Conservation (phyloP, 1,140 invertebrate genomes). For the Zaprionus capensis region DNA sequence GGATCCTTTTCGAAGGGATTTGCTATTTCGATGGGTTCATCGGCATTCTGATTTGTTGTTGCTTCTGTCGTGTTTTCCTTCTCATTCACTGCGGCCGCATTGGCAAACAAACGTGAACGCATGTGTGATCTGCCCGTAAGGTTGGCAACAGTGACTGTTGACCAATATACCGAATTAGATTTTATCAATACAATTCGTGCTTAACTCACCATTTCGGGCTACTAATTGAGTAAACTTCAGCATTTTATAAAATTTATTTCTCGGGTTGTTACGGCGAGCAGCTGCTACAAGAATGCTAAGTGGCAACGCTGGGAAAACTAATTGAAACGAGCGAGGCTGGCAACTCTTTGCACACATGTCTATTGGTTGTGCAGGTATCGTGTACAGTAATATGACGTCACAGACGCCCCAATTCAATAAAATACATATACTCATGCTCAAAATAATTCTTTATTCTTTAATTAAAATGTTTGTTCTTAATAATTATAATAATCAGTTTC, state of each 20-base stretch:
- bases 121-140: slow-evolving; percentile 29
- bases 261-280: slow-evolving; percentile 17
- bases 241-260: slow-evolving; percentile 45
- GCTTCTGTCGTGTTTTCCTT: slow-evolving; percentile 6
- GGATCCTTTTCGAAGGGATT: slow-evolving; percentile 94
- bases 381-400: not conserved
- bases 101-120: slow-evolving; percentile 40
- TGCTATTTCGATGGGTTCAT: slow-evolving; percentile 88
- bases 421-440: not conserved
- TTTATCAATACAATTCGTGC: not conserved
- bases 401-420: too few relatives aligned
- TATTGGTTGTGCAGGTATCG: not conserved
- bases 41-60: slow-evolving; percentile 43
- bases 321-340: not conserved
- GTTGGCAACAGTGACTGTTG: slow-evolving; percentile 34
- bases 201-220: slow-evolving; percentile 51
- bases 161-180: not conserved
- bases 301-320: not conserved
- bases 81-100: slow-evolving; percentile 20
- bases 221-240: slow-evolving; percentile 56
- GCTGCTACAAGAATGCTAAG: not conserved
- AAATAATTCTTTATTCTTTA: slow-evolving; percentile 3
- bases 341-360: not conserved
- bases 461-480: not conserved
- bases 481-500: slow-evolving; percentile 47